Evolutionary conservation across 30 jellyfish, hydroid and myxozoan genomes (phyloP).

Genomic region (Catostylus mosaicus): DNA sequence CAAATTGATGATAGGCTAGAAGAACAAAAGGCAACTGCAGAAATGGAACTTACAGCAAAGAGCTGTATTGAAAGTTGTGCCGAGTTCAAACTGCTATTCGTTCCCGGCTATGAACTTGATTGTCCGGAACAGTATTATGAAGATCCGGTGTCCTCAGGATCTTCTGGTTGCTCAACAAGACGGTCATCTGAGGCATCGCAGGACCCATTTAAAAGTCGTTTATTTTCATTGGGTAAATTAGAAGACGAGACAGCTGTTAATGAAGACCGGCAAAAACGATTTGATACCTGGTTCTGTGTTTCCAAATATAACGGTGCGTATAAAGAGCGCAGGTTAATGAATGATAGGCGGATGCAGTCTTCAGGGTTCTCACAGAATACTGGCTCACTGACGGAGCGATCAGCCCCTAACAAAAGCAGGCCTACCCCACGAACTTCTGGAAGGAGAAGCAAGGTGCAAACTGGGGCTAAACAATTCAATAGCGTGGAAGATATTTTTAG

Average conservation of each 20-base stretch:
- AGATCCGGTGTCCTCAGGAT: slow-evolving; percentile 30
- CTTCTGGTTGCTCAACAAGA: background rate
- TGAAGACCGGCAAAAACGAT: slow-evolving; percentile 52
- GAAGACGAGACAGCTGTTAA: slow-evolving; percentile 28
- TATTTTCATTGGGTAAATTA: slow-evolving; percentile 23
- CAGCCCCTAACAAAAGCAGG: slow-evolving; percentile 3
- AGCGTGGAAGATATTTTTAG: slow-evolving; percentile 10
- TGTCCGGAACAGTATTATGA: slow-evolving; percentile 48
- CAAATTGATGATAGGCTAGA: slow-evolving; percentile 21
- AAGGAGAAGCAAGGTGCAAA: background rate
- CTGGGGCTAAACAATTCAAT: background rate
- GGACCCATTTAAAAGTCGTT: slow-evolving; percentile 31
- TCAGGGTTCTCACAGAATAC: background rate
- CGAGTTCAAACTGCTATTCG: slow-evolving; percentile 59
- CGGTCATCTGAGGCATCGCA: slow-evolving; percentile 5
- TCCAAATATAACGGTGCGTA: slow-evolving; percentile 38
- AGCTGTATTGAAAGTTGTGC: slow-evolving; percentile 51
- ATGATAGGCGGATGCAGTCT: slow-evolving; percentile 21
- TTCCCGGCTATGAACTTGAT: slow-evolving; percentile 65
- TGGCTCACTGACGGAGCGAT: background rate
- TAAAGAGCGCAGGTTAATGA: slow-evolving; percentile 21
- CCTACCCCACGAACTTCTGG: background rate
- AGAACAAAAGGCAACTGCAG: slow-evolving; percentile 43
- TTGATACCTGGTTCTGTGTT: slow-evolving; percentile 14
- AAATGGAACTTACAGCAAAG: slow-evolving; percentile 61